phyloP scores from a whole-genome alignment of 1,140 invertebrate species.

The Lordiphosa clarofinis region DNA sequence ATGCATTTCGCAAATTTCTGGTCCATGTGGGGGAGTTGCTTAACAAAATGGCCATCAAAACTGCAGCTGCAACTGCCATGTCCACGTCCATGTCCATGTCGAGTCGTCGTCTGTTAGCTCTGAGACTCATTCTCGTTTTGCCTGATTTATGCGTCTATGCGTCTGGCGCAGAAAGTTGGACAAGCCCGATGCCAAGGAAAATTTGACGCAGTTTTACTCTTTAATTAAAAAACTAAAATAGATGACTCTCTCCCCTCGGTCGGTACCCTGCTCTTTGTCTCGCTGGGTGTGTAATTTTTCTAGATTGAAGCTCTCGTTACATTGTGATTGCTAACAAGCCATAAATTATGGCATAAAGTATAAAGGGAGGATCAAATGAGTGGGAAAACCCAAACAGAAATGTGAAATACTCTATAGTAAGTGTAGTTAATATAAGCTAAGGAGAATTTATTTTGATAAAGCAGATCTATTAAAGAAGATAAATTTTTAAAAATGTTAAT shows the following conservation, averaged over 20 bases:
- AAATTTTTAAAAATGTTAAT: too few relatives aligned
- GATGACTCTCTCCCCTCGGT: constrained; percentile 18
- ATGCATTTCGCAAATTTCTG: constrained; percentile 51
- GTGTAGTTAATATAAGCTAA: too few relatives aligned
- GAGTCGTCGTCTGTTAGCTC: constrained; percentile 10
- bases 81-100: constrained; percentile 35
- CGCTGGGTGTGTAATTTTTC: constrained; percentile 55
- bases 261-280: too few relatives aligned
- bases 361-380: constrained; percentile 9
- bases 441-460: too few relatives aligned
- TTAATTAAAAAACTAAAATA: constrained; percentile 73
- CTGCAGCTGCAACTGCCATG: constrained; percentile 38
- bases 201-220: constrained; percentile 29
- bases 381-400: constrained; percentile 1
- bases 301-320: constrained; percentile 58
- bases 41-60: constrained; percentile 29
- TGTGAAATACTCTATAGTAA: constrained; percentile 6
- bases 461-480: too few relatives aligned
- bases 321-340: constrained; percentile 55
- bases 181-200: constrained; percentile 10
- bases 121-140: constrained; percentile 32
- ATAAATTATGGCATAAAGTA: constrained; percentile 42
- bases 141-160: constrained; percentile 64
- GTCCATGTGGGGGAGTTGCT: constrained; percentile 16
- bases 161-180: constrained; percentile 36